phyloP scores from a whole-genome alignment of 2,113 vertebrate species.

The Pogona vitticeps region DNA sequence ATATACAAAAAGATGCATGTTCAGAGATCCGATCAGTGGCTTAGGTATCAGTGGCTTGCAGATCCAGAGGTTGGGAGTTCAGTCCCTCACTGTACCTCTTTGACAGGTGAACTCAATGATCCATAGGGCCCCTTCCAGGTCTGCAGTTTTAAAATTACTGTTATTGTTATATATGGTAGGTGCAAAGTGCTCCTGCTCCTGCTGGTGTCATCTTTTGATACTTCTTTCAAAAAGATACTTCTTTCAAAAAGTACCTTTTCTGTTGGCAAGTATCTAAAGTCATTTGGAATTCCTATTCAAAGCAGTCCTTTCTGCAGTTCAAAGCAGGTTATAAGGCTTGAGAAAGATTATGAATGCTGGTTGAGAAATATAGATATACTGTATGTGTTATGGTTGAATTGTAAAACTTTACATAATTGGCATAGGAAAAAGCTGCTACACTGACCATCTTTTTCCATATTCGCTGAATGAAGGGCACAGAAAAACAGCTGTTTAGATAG shows the following conservation, averaged over 20 bases:
- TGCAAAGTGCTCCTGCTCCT: too few relatives aligned
- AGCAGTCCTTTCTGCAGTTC: background rate
- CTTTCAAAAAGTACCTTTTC: background rate
- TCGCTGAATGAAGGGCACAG: background rate
- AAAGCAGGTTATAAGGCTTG: background rate
- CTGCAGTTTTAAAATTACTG: too few relatives aligned
- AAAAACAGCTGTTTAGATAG: background rate
- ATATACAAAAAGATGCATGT: too few relatives aligned
- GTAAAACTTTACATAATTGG: background rate
- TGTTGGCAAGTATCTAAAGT: background rate
- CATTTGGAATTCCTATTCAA: background rate
- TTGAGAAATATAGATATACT: too few relatives aligned
- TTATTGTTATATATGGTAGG: too few relatives aligned
- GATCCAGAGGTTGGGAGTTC: too few relatives aligned
- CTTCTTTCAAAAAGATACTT: background rate
- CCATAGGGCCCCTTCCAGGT: too few relatives aligned
- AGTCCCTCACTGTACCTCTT: too few relatives aligned
- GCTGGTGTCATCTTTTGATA: too few relatives aligned
- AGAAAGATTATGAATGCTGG: background rate
- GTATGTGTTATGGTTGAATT: background rate
- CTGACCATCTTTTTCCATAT: background rate
- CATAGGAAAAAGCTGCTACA: background rate
- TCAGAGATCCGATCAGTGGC: too few relatives aligned
- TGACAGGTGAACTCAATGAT: too few relatives aligned
- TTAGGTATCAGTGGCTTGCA: too few relatives aligned